phyloP scores from a whole-genome alignment of 2,797 vertebrate genomes.

The Amniataba percoides region DNA sequence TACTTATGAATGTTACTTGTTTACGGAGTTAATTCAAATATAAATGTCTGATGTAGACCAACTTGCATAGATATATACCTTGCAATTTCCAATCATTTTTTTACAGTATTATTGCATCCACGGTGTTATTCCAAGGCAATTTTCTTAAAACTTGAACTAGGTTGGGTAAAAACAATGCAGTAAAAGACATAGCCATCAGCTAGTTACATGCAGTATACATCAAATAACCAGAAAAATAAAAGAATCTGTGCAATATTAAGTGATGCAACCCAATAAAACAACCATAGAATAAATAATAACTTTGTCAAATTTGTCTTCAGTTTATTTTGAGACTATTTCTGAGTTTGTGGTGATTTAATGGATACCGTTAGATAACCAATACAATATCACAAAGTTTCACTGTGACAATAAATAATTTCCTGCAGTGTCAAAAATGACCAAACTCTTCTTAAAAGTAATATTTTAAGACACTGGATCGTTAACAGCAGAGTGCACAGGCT shows the following conservation, averaged over 20 bases:
- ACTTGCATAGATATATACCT: conserved; percentile 63
- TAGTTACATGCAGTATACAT: conserved; percentile 20
- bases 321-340: background rate
- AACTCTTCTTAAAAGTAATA: background rate
- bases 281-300: background rate
- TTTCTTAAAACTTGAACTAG: conserved; percentile 4
- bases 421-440: background rate
- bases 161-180: conserved; percentile 7
- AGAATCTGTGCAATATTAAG: background rate
- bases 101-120: conserved; percentile 35
- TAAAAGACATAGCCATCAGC: background rate
- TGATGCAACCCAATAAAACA: conserved; percentile 20
- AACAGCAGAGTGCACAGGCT: background rate
- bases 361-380: background rate
- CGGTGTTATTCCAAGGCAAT: conserved; percentile 8
- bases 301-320: background rate
- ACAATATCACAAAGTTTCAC: background rate
- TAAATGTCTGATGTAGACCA: background rate
- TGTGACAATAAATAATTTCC: background rate
- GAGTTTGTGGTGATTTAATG: background rate
- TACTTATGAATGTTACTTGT: background rate
- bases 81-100: conserved; percentile 27
- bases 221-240: conserved; percentile 22
- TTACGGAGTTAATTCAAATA: background rate
- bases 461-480: conserved; percentile 2